A percentile compares a stretch with the other conserved stretches of the same genome.
These are phyloP conservation scores for Ceraclea dissimilis DNA, from an alignment of 2,888 invertebrate species.

Conservation along the genomic window DNA sequence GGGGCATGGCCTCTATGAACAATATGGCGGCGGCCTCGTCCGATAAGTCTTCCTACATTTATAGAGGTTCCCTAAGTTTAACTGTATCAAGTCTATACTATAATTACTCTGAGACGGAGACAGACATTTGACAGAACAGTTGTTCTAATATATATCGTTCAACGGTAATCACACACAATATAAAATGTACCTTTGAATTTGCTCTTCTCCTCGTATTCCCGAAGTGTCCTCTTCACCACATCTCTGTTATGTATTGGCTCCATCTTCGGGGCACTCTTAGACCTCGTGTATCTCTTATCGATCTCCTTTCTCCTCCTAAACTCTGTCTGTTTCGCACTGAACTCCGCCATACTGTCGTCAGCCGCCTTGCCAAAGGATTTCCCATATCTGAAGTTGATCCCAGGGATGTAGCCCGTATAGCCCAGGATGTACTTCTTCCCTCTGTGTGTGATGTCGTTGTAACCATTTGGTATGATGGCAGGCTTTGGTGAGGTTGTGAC, in stretches of 20 bases:
- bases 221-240: slow-evolving; percentile 46
- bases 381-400: slow-evolving; percentile 55
- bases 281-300: slow-evolving; percentile 41
- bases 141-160: too few relatives aligned
- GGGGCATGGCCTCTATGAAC: too few relatives aligned
- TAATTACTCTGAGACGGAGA: too few relatives aligned
- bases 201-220: slow-evolving; percentile 46
- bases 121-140: too few relatives aligned
- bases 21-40: too few relatives aligned
- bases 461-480: slow-evolving; percentile 39
- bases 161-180: too few relatives aligned
- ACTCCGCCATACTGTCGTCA: slow-evolving; percentile 53
- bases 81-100: too few relatives aligned
- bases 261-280: slow-evolving; percentile 51
- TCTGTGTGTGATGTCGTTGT: slow-evolving; percentile 38
- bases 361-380: slow-evolving; percentile 43
- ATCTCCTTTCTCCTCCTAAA: slow-evolving; percentile 38
- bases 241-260: slow-evolving; percentile 49
- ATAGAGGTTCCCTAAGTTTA: too few relatives aligned
- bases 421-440: slow-evolving; percentile 56
- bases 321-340: slow-evolving; percentile 42
- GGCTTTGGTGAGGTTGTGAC: slow-evolving; percentile 27
- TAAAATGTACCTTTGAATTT: slow-evolving; percentile 52
- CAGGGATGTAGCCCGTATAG: slow-evolving; percentile 67
- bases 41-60: too few relatives aligned